These are phyloP conservation scores for Huso huso DNA, from an alignment of 2,797 vertebrate species.

Conservation along the genomic window DNA sequence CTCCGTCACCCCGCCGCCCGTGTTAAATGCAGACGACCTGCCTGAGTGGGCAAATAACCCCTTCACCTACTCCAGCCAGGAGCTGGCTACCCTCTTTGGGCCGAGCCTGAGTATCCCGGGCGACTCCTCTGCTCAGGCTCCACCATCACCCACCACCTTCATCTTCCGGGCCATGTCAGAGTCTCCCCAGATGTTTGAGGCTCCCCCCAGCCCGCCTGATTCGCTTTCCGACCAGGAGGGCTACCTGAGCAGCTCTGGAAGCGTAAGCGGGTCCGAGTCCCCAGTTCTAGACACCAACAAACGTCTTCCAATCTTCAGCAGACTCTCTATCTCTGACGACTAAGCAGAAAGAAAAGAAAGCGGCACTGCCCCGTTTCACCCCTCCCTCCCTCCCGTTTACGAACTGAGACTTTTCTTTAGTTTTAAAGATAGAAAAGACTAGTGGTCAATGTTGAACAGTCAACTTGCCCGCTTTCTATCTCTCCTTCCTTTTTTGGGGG, in stretches of 20 bases:
- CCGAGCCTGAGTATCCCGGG: conserved; percentile 74
- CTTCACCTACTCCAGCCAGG: conserved; percentile 96
- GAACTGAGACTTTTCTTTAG: conserved; percentile 2
- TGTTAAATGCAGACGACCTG: conserved; percentile 84
- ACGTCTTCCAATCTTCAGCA: conserved; percentile 97
- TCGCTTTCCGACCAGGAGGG: conserved; percentile 96
- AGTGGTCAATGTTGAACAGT: conserved; percentile 2
- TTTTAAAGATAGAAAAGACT: background rate
- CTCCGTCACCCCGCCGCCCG: conserved; percentile 90
- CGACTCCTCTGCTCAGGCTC: conserved; percentile 55
- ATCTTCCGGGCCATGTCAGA: conserved; percentile 87
- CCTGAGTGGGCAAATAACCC: conserved; percentile 87
- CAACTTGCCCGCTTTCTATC: background rate
- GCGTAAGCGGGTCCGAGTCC: conserved; percentile 88
- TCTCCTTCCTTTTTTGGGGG: background rate
- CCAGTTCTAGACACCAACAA: conserved; percentile 87
- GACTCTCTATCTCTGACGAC: conserved; percentile 95
- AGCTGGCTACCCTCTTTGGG: conserved; percentile 88
- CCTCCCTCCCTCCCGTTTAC: background rate
- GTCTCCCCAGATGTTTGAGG: conserved; percentile 85
- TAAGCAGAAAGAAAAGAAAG: conserved; percentile 53
- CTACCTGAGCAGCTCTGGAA: conserved; percentile 94
- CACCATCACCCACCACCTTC: conserved; percentile 73
- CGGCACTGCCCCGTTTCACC: conserved; percentile 20
- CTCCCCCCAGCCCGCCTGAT: conserved; percentile 88